phyloP scores from a whole-genome alignment of 2,113 vertebrate species.

The Larimichthys polyactis region DNA sequence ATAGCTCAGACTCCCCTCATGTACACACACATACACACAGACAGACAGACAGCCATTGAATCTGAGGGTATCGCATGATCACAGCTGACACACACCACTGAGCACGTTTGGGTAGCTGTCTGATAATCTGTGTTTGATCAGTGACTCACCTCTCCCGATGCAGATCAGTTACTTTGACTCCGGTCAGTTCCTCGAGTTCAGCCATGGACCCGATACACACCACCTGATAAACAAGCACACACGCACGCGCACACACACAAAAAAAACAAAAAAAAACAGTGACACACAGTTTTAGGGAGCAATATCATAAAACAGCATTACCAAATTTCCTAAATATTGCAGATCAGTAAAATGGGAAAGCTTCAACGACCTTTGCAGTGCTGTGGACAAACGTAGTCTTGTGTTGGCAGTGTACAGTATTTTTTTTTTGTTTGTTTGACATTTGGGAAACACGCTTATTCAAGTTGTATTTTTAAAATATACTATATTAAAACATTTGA shows the following conservation, averaged over 20 bases:
- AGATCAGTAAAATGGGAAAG: too few species aligned
- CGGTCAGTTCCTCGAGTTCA: slow-evolving; percentile 92
- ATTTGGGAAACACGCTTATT: not conserved
- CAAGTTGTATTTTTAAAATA: not conserved
- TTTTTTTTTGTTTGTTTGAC: not conserved
- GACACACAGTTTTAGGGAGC: not conserved
- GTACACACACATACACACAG: not conserved
- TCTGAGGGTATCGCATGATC: slow-evolving; percentile 1
- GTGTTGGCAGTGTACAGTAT: too few species aligned
- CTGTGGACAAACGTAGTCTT: too few species aligned
- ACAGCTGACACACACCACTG: slow-evolving; percentile 6
- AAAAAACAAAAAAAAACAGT: not conserved
- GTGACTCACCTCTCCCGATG: slow-evolving; percentile 94
- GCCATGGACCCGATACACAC: slow-evolving; percentile 93
- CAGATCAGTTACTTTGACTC: slow-evolving; percentile 91
- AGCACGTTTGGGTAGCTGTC: slow-evolving; percentile 1
- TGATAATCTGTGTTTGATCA: slow-evolving; percentile 22
- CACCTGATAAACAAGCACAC: slow-evolving; percentile 82
- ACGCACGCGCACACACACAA: slow-evolving; percentile 13
- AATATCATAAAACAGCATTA: not conserved
- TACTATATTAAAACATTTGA: not conserved
- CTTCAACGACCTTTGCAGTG: too few species aligned
- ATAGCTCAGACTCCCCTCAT: not conserved
- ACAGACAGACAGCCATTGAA: not conserved
- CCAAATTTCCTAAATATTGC: not conserved